Percentiles rank a stretch among this genome's conserved stretches.
phyloP scores from a whole-genome alignment of 2,113 vertebrate species.

The Channa argus region DNA sequence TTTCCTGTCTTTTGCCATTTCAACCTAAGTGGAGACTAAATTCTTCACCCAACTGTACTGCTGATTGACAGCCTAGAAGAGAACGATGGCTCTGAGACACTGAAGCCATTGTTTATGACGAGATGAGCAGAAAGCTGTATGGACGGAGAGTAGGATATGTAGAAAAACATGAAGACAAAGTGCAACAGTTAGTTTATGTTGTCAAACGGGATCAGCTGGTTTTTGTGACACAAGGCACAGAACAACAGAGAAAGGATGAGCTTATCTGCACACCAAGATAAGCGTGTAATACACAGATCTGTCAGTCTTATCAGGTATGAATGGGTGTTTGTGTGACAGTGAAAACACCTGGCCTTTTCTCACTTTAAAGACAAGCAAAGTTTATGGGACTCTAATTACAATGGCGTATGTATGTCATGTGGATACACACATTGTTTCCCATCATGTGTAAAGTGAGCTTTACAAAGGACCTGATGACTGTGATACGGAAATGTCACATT shows the following conservation, averaged over 20 bases:
- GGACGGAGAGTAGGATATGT: no score
- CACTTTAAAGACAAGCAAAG: conserved; percentile 1
- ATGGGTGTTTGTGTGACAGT: not conserved
- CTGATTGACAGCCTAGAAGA: conserved; percentile 8
- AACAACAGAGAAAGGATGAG: conserved; percentile 31
- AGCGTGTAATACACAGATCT: not conserved
- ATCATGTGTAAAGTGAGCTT: not conserved
- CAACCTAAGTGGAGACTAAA: no score
- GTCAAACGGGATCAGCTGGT: no score
- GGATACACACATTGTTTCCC: not conserved
- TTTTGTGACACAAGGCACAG: conserved; percentile 15
- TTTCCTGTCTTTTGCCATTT: no score
- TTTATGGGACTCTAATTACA: conserved; percentile 5
- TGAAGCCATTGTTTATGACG: not conserved
- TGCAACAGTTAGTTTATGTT: no score
- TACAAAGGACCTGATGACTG: not conserved
- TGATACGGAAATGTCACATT: not conserved
- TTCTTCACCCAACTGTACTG: not conserved
- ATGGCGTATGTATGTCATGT: not conserved
- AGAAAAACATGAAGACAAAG: no score
- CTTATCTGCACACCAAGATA: conserved; percentile 41
- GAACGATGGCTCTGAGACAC: conserved; percentile 12
- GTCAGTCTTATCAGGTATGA: not conserved
- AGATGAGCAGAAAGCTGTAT: no score
- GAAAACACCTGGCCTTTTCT: conserved; percentile 8